Evolutionary conservation across 2,113 vertebrate genomes (phyloP).

Genomic region (Dromiciops gliroides): DNA sequence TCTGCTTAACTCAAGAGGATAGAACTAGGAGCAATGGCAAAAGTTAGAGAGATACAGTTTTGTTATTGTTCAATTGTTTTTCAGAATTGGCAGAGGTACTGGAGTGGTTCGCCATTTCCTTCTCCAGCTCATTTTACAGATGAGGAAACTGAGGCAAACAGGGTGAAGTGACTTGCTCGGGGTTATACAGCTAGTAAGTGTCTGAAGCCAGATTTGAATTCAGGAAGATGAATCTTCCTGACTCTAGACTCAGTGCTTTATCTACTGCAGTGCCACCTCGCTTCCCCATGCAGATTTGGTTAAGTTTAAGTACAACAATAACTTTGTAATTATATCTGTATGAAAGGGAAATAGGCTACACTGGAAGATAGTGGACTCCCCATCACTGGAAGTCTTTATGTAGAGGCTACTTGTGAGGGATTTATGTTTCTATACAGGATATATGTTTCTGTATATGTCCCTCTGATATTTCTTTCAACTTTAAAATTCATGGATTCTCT

Average conservation of each 20-base stretch:
- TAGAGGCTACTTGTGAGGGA: neutral
- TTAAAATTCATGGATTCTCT: neutral
- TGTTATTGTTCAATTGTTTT: neutral
- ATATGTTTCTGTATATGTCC: neutral
- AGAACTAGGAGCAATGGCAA: neutral
- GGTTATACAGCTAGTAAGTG: neutral
- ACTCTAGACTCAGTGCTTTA: neutral
- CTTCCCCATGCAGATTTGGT: neutral
- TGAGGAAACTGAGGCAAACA: neutral
- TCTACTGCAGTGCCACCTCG: neutral
- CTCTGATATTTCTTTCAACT: neutral
- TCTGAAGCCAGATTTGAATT: neutral
- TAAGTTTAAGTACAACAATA: neutral
- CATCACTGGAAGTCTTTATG: neutral
- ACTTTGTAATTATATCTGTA: neutral
- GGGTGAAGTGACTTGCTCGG: neutral
- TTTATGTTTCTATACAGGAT: neutral
- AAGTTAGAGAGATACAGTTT: neutral
- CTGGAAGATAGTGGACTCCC: neutral
- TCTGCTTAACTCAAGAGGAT: neutral
- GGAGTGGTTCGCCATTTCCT: neutral
- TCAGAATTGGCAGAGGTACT: neutral
- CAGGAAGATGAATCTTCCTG: neutral
- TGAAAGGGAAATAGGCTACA: neutral
- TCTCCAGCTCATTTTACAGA: neutral